Percentiles rank a stretch among this genome's conserved stretches.
Evolutionary conservation across 2,797 vertebrate species (phyloP).

Genomic region (Manis crassicaudata): DNA sequence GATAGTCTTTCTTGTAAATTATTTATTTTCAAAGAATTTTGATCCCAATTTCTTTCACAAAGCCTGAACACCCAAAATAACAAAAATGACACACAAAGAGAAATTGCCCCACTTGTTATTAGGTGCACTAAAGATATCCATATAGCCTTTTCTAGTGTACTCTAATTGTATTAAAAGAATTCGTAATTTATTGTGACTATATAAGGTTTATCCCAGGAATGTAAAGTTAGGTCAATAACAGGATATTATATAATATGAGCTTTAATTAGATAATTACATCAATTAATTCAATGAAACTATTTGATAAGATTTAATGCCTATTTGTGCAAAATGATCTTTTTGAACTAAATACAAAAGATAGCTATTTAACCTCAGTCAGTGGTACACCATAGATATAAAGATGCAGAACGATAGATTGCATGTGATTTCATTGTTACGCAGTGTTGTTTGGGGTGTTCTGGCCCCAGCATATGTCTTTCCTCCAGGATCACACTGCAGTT

Average conservation of each 20-base stretch:
- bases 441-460: background rate
- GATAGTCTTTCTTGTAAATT: background rate
- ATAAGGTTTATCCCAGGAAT: background rate
- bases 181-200: background rate
- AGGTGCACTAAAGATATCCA: background rate
- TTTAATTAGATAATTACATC: background rate
- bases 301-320: background rate
- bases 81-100: background rate
- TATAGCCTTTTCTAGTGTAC: background rate
- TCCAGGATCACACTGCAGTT: background rate
- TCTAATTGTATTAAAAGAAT: background rate
- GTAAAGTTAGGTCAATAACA: background rate
- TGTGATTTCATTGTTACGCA: background rate
- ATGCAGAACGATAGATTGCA: too few species aligned
- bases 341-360: background rate
- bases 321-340: background rate
- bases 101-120: background rate
- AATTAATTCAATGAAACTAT: background rate
- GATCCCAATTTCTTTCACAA: background rate
- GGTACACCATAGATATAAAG: background rate
- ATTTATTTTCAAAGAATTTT: background rate
- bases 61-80: background rate
- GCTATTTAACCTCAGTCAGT: accelerated
- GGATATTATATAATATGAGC: background rate
- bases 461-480: background rate